Evolutionary conservation across 2,113 vertebrate genomes (phyloP), one percentile per base, ranked within the genome.

Genomic region (Cranoglanis bouderius): DNA sequence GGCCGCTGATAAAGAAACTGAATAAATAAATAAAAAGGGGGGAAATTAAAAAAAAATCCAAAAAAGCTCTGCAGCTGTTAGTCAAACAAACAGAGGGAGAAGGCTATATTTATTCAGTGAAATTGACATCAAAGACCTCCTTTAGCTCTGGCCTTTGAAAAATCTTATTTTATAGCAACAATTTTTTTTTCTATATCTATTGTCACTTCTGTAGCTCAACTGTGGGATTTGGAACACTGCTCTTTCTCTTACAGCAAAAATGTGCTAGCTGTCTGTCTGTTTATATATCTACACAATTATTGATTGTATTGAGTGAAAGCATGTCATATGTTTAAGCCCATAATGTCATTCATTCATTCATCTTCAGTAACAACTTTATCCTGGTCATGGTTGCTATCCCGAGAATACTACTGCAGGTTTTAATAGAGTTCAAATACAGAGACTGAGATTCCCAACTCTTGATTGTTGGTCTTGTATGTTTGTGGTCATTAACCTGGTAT

Each of bases 1-100:
- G 80, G 80, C 80, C 21, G 9, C n/a, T 57, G 80, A 82, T 82
- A 82, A 82, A 82, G 53, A 59, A 82, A 81, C 29, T 32, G 77
- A 82, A 82, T 38, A 82, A 59, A 59, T 82, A 59, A 59, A 82
- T 59, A 82, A 59, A 55, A 82, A 38, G 2, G 10, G 53, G 35
- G n/a, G 5, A 35, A 13, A 43, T 9, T 0, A 0, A 6, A 18
- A 2, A 32, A 81, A 19, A 53, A 81, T 9, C 8, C 8, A 10
- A 5, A 59, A 57, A 57, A 24, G 0, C 81, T 32, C 53, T 24
- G 55, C 81, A 82, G 81, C 81, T 82, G 53, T 59, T 59, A 82
- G 53, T 82, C 53, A 82, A 59, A 82, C 55, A 59, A 78, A 59
- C 55, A 14, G 55, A 82, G 4, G 4, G 55, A 82, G 12, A 82